Evolutionary conservation across 2,797 vertebrate species (phyloP), one percentile per base, ranked within the genome.

Genomic region (Brachyrhaphis roseni): DNA sequence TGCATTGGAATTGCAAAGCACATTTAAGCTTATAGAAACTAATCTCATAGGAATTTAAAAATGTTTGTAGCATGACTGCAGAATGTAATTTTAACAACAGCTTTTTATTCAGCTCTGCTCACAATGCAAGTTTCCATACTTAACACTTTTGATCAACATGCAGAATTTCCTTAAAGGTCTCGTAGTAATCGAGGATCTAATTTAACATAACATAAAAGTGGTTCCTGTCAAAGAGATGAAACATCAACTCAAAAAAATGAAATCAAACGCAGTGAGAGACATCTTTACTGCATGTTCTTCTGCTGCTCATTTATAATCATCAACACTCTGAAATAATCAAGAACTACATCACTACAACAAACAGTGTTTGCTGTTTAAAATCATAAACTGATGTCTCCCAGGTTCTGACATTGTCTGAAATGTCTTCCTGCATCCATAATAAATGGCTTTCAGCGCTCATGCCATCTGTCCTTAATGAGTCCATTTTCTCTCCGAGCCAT

Each of bases 401-500:
- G 93, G 94, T 95, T 94, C 88, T 94, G 91, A 93, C 90, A 84
- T 84, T 90, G 93, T 95, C 94, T 94, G 82, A 93, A 94, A 93
- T 84, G 91, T 94, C 92, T 92, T 90, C 88, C 93, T 89, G 92
- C 89, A 91, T 88, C 88, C 83, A 92, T 93, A 95, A 96, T 94
- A 94, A 96, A 96, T 95, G 94, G 95, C 95, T 97, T 94, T 95
- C 96, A 96, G 95, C 95, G 95, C 95, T 95, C 92, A 91, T 94
- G 93, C 97, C 97, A 97, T 98, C 97, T 98, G 97, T 95, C 97
- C 96, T 96, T 97, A 97, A 98, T 97, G 97, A 97, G 96, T 97
- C 96, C 95, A 95, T 97, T 97, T 95, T 97, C 96, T 95, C 96
- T 95, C 90, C 71, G 23, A 95, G 95, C 96, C 94, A 96, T 97